A percentile compares a stretch with the other conserved stretches of the same genome.
These are phyloP conservation scores for Meloidogyne hapla DNA, from an alignment of 1,140 invertebrate genomes.

Conservation along the genomic window DNA sequence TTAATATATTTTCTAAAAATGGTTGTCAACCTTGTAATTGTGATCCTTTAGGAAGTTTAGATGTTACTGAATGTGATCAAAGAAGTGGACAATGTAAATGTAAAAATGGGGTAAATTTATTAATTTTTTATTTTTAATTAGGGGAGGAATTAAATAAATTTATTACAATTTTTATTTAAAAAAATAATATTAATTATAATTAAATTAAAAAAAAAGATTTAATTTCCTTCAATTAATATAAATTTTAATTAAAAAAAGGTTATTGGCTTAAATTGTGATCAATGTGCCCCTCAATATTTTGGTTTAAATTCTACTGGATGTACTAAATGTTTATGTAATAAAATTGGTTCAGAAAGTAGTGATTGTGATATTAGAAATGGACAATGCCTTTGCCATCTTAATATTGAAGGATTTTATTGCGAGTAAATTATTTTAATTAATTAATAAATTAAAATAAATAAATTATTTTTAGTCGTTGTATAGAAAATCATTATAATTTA, in stretches of 20 bases:
- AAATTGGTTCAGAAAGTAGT: slow-evolving; percentile 43
- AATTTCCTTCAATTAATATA: too few species aligned
- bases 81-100: slow-evolving; percentile 77
- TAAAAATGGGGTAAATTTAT: slow-evolving; percentile 76
- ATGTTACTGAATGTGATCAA: slow-evolving; percentile 73
- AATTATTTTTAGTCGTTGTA: slow-evolving; percentile 72
- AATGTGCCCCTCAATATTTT: slow-evolving; percentile 80
- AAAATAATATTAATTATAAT: background rate
- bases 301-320: slow-evolving; percentile 73
- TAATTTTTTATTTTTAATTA: background rate
- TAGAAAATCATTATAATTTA: slow-evolving; percentile 46
- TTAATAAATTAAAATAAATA: too few species aligned
- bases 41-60: slow-evolving; percentile 80
- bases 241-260: too few species aligned
- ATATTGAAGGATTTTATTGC: slow-evolving; percentile 89
- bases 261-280: slow-evolving; percentile 73
- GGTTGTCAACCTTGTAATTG: slow-evolving; percentile 84
- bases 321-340: slow-evolving; percentile 54
- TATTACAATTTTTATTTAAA: too few species aligned
- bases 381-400: slow-evolving; percentile 82
- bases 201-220: slow-evolving; percentile 12
- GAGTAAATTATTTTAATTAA: slow-evolving; percentile 64
- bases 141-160: too few species aligned
- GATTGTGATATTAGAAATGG: slow-evolving; percentile 55
- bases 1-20: slow-evolving; percentile 71